Conservation (phyloP, 2,113 vertebrate genomes). For the Hyperopisus bebe region DNA sequence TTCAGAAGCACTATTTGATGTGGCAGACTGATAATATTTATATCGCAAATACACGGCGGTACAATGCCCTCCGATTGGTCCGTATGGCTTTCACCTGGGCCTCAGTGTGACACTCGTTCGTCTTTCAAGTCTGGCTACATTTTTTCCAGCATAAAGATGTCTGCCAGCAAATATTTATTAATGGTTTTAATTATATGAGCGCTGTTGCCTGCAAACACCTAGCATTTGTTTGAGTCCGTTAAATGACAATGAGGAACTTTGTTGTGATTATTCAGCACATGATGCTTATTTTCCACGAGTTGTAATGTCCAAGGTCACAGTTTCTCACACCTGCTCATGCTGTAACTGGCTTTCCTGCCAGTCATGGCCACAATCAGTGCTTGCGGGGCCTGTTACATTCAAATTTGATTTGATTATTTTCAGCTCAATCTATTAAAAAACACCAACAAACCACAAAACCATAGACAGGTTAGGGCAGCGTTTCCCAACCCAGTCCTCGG, state of each 20-base stretch:
- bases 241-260: constrained; percentile 7
- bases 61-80: background rate
- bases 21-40: constrained; percentile 16
- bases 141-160: constrained; percentile 15
- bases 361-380: background rate
- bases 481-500: too few species aligned
- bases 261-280: constrained; percentile 17
- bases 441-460: background rate
- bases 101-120: background rate
- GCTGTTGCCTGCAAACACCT: constrained; percentile 20
- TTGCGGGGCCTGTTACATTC: background rate
- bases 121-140: background rate
- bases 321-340: background rate
- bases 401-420: background rate
- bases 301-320: background rate
- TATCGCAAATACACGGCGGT: background rate
- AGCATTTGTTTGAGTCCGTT: constrained; percentile 18
- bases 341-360: background rate
- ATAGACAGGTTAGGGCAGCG: background rate
- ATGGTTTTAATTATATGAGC: constrained; percentile 10
- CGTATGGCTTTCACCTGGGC: background rate
- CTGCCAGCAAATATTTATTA: constrained; percentile 15
- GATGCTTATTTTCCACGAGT: background rate
- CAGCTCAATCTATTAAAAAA: background rate
- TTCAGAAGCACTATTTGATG: constrained; percentile 6